phyloP scores from a whole-genome alignment of 2,888 invertebrate species.

The Agrotis exclamationis region DNA sequence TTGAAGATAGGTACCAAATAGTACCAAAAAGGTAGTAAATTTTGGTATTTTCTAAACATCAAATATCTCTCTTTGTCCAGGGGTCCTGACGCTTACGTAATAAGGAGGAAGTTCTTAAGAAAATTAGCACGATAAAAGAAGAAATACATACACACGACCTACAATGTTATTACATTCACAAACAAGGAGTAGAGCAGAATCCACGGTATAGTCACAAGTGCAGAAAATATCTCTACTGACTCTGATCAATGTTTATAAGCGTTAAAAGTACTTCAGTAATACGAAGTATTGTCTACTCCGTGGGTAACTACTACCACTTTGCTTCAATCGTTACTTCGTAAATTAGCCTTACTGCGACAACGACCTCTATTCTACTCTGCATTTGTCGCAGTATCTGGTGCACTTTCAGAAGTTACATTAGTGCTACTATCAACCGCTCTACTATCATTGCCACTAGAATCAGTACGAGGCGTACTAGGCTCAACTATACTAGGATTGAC shows the following conservation, averaged over 20 bases:
- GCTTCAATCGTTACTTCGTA: neutral
- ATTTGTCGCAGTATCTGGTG: neutral
- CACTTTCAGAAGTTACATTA: neutral
- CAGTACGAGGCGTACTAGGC: neutral
- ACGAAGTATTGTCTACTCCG: neutral
- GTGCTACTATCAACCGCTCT: neutral
- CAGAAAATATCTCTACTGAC: too few species aligned
- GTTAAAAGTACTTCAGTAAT: neutral
- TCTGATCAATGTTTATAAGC: neutral
- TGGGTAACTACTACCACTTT: neutral
- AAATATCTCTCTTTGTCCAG: too few species aligned
- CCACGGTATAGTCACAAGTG: too few species aligned
- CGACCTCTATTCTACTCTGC: neutral
- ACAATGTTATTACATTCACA: too few species aligned
- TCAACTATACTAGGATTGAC: neutral
- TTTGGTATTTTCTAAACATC: too few species aligned
- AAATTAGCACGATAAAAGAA: too few species aligned
- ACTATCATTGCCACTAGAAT: neutral
- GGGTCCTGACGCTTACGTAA: too few species aligned
- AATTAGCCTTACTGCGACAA: neutral
- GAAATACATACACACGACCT: too few species aligned
- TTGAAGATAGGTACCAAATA: too few species aligned
- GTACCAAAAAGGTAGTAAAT: too few species aligned
- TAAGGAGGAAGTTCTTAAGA: too few species aligned
- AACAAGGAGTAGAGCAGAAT: too few species aligned